A percentile compares a stretch with the other conserved stretches of the same genome.
These are phyloP conservation scores for Pocillopora meandrina DNA, from an alignment of 92 coral and sea anemone genomes.

Conservation along the genomic window DNA sequence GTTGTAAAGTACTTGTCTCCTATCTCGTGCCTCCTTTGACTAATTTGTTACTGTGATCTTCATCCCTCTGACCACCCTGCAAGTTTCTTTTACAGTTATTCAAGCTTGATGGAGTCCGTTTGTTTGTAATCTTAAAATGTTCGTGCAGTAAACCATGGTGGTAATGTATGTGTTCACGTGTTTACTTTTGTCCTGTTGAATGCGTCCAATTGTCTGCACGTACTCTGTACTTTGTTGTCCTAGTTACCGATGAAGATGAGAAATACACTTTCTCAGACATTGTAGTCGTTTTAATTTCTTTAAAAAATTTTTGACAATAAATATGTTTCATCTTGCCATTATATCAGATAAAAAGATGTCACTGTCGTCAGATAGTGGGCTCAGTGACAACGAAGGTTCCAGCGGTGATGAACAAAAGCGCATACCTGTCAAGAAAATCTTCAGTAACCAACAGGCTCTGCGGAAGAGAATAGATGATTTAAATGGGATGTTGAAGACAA, in stretches of 20 bases:
- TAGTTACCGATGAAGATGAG: not conserved
- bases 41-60: not conserved
- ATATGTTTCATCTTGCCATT: not conserved
- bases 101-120: not conserved
- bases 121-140: slow-evolving; percentile 8
- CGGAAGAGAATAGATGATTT: slow-evolving; percentile 75
- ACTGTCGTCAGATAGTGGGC: slow-evolving; percentile 54
- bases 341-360: slow-evolving; percentile 19
- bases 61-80: slow-evolving; percentile 7
- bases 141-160: slow-evolving; percentile 23
- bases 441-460: slow-evolving; percentile 69
- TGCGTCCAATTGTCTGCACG: not conserved
- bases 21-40: not conserved
- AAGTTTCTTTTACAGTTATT: slow-evolving; percentile 27
- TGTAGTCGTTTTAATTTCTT: not conserved
- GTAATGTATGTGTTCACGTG: slow-evolving; percentile 37
- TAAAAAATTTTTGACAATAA: not conserved
- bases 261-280: not conserved
- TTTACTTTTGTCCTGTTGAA: slow-evolving; percentile 5
- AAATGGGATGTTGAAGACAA: slow-evolving; percentile 71
- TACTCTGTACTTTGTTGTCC: not conserved
- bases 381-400: slow-evolving; percentile 67
- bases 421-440: slow-evolving; percentile 85
- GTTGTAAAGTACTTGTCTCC: not conserved
- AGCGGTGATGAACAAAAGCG: slow-evolving; percentile 71